Conservation (phyloP, 1,140 invertebrate species). For the Mizuhopecten yessoensis region DNA sequence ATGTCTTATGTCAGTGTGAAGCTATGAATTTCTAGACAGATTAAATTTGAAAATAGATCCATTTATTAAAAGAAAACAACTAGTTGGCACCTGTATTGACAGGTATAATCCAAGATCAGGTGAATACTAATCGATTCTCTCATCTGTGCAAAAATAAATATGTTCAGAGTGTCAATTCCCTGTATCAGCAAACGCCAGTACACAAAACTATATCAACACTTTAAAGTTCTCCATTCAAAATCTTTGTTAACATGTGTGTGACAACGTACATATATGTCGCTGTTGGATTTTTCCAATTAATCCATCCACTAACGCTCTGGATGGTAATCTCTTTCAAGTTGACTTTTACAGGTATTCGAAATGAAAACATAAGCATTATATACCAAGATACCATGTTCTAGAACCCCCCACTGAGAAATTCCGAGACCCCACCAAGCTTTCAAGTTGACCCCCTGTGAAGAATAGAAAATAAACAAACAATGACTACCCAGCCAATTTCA, state of each 20-base stretch:
- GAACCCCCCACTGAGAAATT: conserved; percentile 30
- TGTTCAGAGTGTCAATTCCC: conserved; percentile 37
- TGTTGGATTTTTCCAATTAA: conserved; percentile 39
- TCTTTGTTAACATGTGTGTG: conserved; percentile 32
- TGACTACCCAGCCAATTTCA: conserved; percentile 12
- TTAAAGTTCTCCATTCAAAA: background rate
- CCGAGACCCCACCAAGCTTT: conserved; percentile 30
- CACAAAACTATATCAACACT: conserved; percentile 34
- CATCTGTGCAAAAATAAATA: conserved; percentile 29
- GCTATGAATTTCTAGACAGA: background rate
- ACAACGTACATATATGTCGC: conserved; percentile 18
- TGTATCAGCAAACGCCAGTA: background rate
- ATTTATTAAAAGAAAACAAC: conserved; percentile 40
- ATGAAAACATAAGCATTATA: conserved; percentile 40
- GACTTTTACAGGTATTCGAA: conserved; percentile 38
- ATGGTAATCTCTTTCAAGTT: conserved; percentile 39
- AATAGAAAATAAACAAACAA: conserved; percentile 40
- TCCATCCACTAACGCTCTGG: conserved; percentile 7
- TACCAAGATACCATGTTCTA: conserved; percentile 1
- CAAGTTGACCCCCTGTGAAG: conserved; percentile 37
- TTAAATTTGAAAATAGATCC: conserved; percentile 35
- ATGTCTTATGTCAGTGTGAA: background rate
- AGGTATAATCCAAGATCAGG: conserved; percentile 17
- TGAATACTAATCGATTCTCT: conserved; percentile 11
- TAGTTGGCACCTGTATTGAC: background rate